Conservation (phyloP, 2,113 vertebrate species). For the Rhinoderma darwinii region DNA sequence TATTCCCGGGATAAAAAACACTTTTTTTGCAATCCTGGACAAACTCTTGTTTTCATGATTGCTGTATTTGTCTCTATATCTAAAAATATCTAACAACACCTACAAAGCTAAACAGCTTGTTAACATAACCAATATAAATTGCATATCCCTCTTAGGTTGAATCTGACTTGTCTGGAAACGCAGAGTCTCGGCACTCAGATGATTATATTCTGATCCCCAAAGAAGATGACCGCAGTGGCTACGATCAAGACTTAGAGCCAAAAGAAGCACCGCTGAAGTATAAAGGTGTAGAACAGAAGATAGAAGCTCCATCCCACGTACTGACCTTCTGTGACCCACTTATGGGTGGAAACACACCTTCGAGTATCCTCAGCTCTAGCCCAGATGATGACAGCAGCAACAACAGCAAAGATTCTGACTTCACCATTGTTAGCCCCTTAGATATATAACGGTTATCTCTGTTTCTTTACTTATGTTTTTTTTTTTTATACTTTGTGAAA, state of each 20-base stretch:
- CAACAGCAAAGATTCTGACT: conserved; percentile 98
- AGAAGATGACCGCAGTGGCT: conserved; percentile 74
- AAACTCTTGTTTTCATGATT: not conserved
- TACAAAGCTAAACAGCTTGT: not conserved
- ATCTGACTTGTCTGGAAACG: conserved; percentile 61
- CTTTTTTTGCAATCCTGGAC: too few species aligned
- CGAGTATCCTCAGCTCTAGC: conserved; percentile 84
- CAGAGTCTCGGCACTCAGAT: conserved; percentile 78
- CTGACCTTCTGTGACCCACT: conserved; percentile 89
- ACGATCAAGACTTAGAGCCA: conserved; percentile 52
- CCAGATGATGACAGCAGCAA: conserved; percentile 90
- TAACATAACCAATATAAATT: not conserved
- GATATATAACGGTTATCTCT: conserved; percentile 74
- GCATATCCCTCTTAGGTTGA: conserved; percentile 64
- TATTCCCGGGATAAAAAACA: not conserved
- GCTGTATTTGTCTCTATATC: not conserved
- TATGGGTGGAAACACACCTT: conserved; percentile 81
- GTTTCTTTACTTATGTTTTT: not conserved
- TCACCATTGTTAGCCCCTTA: conserved; percentile 93
- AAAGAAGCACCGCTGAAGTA: conserved; percentile 64
- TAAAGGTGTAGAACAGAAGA: conserved; percentile 68
- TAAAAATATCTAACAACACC: not conserved
- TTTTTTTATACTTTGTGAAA: conserved; percentile 39
- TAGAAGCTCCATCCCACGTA: conserved; percentile 67
- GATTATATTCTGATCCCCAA: conserved; percentile 92